Evolutionary conservation across 1,140 invertebrate species (phyloP).

Genomic region (Achroia grisella): DNA sequence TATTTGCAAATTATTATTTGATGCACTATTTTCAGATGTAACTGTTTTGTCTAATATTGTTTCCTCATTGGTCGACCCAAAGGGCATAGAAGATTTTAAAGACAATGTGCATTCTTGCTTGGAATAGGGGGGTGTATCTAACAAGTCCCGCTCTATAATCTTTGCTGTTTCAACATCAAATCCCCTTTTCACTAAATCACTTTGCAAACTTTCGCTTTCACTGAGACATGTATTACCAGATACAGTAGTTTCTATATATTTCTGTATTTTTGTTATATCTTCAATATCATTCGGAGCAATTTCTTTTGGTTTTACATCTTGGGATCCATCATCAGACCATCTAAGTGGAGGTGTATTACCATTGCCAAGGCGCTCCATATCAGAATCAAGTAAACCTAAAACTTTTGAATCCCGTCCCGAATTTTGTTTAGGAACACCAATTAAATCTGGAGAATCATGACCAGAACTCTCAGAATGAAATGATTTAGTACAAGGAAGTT

Average conservation of each 20-base stretch:
- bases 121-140: slow-evolving; percentile 27
- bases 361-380: slow-evolving; percentile 29
- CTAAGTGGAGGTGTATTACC: slow-evolving; percentile 12
- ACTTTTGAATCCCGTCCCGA: slow-evolving; percentile 2
- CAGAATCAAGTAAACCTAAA: slow-evolving; percentile 30
- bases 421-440: slow-evolving; percentile 13
- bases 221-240: slow-evolving; percentile 5
- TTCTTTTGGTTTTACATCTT: slow-evolving; percentile 33
- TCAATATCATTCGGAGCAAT: slow-evolving; percentile 32
- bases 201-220: slow-evolving; percentile 32
- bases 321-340: slow-evolving; percentile 56
- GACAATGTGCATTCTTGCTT: slow-evolving; percentile 8
- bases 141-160: slow-evolving; percentile 58
- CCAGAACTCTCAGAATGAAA: slow-evolving; percentile 39
- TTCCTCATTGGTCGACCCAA: slow-evolving; percentile 3
- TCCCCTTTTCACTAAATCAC: slow-evolving; percentile 53
- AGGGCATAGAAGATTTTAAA: neutral
- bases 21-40: slow-evolving; percentile 19
- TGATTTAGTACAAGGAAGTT: slow-evolving; percentile 51
- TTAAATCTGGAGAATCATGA: slow-evolving; percentile 31
- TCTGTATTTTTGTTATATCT: slow-evolving; percentile 52
- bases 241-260: slow-evolving; percentile 41
- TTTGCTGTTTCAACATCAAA: slow-evolving; percentile 61
- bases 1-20: slow-evolving; percentile 23
- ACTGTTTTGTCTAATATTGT: slow-evolving; percentile 13